These are phyloP conservation scores for Sebastolobus altivelis DNA, from an alignment of 2,797 vertebrate genomes.

Conservation along the genomic window DNA sequence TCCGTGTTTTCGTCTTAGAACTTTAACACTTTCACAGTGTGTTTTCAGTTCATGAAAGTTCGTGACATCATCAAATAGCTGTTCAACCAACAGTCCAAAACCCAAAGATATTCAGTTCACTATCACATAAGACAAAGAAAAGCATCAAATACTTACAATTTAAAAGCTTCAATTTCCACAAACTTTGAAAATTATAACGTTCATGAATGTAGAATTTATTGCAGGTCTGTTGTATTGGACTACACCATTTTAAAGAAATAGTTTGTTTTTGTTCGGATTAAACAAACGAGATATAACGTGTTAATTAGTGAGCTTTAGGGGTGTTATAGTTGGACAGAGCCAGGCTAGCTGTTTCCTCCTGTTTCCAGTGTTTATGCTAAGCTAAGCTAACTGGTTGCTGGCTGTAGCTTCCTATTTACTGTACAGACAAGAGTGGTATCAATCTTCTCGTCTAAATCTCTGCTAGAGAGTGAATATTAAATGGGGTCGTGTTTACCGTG, in stretches of 20 bases:
- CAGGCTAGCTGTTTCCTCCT: background rate
- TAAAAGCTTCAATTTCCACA: background rate
- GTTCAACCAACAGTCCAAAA: too few relatives aligned
- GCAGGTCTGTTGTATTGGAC: background rate
- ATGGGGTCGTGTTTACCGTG: too few relatives aligned
- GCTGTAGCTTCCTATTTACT: background rate
- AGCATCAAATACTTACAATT: too few relatives aligned
- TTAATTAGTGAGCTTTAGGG: too few relatives aligned
- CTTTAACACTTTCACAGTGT: too few relatives aligned
- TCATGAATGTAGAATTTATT: background rate
- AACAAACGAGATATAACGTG: too few relatives aligned
- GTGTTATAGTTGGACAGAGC: background rate
- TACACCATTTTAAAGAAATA: background rate
- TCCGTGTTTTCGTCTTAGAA: rapidly evolving
- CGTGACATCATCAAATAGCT: too few relatives aligned
- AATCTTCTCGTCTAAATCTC: background rate
- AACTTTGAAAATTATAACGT: background rate
- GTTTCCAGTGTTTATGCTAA: background rate
- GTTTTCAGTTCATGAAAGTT: too few relatives aligned
- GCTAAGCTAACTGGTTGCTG: background rate
- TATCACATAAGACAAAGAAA: too few relatives aligned
- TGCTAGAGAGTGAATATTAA: background rate
- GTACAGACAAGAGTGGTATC: background rate
- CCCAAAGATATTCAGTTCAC: too few relatives aligned
- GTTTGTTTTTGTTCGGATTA: background rate